Evolutionary conservation across 1,140 invertebrate genomes (phyloP).

Genomic region (Scylla paramamosain): DNA sequence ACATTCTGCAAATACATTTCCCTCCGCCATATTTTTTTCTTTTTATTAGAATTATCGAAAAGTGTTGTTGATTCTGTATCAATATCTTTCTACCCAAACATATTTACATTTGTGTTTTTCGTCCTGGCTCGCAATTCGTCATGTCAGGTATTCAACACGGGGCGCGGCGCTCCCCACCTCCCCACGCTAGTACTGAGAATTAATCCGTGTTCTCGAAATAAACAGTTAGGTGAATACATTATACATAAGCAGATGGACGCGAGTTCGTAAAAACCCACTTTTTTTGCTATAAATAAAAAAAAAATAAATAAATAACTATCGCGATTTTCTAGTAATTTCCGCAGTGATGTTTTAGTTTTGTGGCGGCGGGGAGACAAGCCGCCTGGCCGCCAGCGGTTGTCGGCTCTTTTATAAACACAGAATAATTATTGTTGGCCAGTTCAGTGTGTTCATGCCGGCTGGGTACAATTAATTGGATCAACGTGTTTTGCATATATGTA

Average conservation of each 20-base stretch:
- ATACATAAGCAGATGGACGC: too few species aligned
- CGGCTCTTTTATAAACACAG: background rate
- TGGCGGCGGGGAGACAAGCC: background rate
- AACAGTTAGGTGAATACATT: too few species aligned
- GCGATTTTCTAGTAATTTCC: background rate
- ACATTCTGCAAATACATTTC: background rate
- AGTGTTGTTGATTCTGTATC: background rate
- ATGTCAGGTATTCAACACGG: background rate
- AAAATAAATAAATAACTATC: background rate
- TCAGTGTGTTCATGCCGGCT: constrained; percentile 19
- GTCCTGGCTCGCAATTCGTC: background rate
- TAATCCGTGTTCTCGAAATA: too few species aligned
- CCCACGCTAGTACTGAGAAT: too few species aligned
- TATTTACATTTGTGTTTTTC: background rate
- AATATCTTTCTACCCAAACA: background rate
- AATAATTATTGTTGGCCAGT: constrained; percentile 23
- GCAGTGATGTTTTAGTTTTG: background rate
- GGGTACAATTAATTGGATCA: constrained; percentile 23
- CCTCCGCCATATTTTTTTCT: too few species aligned
- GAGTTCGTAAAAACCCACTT: too few species aligned
- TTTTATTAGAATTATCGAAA: background rate
- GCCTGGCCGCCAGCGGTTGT: constrained; percentile 1
- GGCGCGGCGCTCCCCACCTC: too few species aligned
- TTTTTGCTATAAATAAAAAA: too few species aligned
- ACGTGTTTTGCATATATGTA: constrained; percentile 23